Conservation (phyloP, 35 echinoderm and acorn worm species). For the Ophioderma brevispina region DNA sequence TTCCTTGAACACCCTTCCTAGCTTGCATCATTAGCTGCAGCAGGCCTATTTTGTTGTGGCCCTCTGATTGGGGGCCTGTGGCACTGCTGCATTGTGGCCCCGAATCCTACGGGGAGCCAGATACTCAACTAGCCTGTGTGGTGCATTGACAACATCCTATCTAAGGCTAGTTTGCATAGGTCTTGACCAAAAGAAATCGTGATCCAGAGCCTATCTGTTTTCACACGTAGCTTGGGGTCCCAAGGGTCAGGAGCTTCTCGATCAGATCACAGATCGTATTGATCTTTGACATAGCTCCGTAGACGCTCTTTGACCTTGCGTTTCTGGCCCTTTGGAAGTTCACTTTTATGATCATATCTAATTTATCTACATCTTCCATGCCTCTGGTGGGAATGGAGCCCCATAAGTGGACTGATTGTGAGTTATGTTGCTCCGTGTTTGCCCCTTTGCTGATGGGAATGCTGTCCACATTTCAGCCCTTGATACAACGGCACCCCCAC, state of each 20-base stretch:
- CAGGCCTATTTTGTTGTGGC: constrained; percentile 30
- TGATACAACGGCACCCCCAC: constrained; percentile 96
- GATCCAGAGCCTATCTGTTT: constrained; percentile 85
- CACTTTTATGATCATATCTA: constrained; percentile 77
- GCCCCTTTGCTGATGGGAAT: constrained; percentile 95
- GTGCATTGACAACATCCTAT: constrained; percentile 80
- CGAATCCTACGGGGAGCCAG: constrained; percentile 72
- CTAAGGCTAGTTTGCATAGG: constrained; percentile 82
- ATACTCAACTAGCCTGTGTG: constrained; percentile 96
- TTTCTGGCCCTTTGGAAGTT: constrained; percentile 89
- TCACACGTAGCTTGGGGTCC: constrained; percentile 66
- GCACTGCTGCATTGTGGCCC: background rate
- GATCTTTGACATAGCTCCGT: constrained; percentile 90
- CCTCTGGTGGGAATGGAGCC: constrained; percentile 77
- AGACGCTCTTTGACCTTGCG: constrained; percentile 94
- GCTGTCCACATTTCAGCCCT: constrained; percentile 99
- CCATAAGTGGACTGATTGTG: constrained; percentile 85
- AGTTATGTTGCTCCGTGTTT: constrained; percentile 96
- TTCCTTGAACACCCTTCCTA: constrained; percentile 65
- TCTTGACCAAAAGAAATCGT: constrained; percentile 95
- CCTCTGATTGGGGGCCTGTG: constrained; percentile 26
- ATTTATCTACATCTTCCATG: constrained; percentile 81
- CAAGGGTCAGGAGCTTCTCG: constrained; percentile 76
- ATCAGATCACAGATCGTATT: constrained; percentile 90
- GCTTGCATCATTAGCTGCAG: constrained; percentile 23